phyloP scores from a whole-genome alignment of 2,888 invertebrate species.

The Diarsia mendica region DNA sequence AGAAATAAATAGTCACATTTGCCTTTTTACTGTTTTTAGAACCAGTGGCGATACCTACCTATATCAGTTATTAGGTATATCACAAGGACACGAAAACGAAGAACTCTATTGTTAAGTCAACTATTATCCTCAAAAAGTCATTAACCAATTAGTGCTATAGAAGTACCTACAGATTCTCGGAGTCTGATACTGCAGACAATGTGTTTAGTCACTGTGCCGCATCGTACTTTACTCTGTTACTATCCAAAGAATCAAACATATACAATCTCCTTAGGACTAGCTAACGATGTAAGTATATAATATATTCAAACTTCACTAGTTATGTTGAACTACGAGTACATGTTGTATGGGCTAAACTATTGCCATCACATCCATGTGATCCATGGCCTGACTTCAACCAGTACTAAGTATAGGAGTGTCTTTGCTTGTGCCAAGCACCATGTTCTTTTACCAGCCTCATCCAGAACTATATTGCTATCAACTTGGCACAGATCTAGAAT shows the following conservation, averaged over 20 bases:
- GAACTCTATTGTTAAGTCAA: not conserved
- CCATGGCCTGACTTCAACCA: too few relatives aligned
- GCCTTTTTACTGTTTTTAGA: not conserved
- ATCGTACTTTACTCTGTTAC: not conserved
- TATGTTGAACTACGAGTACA: not conserved
- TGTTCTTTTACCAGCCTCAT: not conserved
- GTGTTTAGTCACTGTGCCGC: not conserved
- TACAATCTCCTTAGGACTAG: not conserved
- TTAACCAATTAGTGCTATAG: constrained; percentile 19
- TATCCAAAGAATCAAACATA: not conserved
- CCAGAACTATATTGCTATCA: not conserved
- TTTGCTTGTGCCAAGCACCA: too few relatives aligned
- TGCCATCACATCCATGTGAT: not conserved
- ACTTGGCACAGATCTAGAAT: not conserved
- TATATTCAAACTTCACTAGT: not conserved
- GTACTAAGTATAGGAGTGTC: too few relatives aligned
- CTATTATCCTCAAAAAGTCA: constrained; percentile 14
- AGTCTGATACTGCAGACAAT: not conserved
- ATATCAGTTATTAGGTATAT: too few relatives aligned
- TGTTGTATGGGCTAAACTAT: not conserved
- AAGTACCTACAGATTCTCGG: not conserved
- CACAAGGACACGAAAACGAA: too few relatives aligned
- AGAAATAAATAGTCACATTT: not conserved
- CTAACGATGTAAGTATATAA: not conserved
- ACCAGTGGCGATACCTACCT: too few relatives aligned